A percentile compares a stretch with the other conserved stretches of the same genome.
Evolutionary conservation across 2,888 invertebrate species (phyloP).

Genomic region (Alcis repandata): DNA sequence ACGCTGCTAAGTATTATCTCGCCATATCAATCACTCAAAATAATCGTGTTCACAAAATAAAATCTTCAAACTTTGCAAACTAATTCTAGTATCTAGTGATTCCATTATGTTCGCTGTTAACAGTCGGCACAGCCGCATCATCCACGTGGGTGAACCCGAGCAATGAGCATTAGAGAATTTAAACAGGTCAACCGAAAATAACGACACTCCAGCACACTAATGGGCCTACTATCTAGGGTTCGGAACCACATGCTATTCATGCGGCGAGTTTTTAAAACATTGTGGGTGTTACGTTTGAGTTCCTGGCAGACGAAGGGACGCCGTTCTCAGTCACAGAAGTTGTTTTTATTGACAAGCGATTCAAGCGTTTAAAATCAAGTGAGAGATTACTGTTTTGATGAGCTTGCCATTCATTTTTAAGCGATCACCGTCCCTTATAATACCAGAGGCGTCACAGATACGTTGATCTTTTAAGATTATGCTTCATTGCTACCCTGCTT

Average conservation of each 20-base stretch:
- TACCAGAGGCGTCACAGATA: too few species aligned
- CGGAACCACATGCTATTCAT: constrained; percentile 19
- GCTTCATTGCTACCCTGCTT: too few species aligned
- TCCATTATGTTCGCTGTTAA: not conserved
- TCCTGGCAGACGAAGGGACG: constrained; percentile 2
- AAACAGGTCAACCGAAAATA: constrained; percentile 59
- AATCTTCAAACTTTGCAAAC: not conserved
- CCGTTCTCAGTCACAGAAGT: not conserved
- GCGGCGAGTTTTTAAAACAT: not conserved
- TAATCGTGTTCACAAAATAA: not conserved
- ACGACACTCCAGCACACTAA: constrained; percentile 37
- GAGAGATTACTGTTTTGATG: too few species aligned
- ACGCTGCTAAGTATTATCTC: not conserved
- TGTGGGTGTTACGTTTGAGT: not conserved
- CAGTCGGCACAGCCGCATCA: constrained; percentile 21
- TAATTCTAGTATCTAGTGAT: not conserved
- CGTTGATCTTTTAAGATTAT: too few species aligned
- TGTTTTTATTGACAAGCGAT: not conserved
- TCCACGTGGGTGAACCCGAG: constrained; percentile 44
- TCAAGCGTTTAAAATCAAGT: not conserved
- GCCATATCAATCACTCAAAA: not conserved
- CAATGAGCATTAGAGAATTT: constrained; percentile 45
- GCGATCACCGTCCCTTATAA: too few species aligned
- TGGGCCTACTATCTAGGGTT: constrained; percentile 36
- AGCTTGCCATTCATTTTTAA: too few species aligned